Evolutionary conservation across 1,140 invertebrate genomes (phyloP), one percentile per base, ranked within the genome.

Genomic region (Vanessa atalanta): DNA sequence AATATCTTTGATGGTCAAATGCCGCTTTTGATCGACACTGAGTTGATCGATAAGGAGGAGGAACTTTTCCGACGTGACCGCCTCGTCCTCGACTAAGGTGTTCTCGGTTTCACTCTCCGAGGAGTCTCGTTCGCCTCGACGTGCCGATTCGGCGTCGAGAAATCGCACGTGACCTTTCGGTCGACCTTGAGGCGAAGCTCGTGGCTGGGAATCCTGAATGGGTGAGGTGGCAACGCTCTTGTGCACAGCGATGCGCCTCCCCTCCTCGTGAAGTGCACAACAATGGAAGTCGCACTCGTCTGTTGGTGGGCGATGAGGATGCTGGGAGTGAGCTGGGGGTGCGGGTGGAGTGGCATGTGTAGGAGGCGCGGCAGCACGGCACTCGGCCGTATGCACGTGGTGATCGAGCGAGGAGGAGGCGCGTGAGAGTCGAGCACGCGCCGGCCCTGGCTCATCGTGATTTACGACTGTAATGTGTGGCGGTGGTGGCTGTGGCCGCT

Each of bases 241-340:
- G 92, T 98, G 97, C 60, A 98, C 97, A 53, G 97, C 97, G 83
- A 98, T 98, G 83, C 97, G 95, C 47, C 97, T 95, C 1, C 97
- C 97, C 90, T 98, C 97, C 88, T 98, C 97, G 94, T 98, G 97
- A 72, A 98, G 94, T 47, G 97, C 96, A 92, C 97, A 98, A 90
- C 97, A 99, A 91, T 98, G 98, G 92, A 98, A 98, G 92, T 98
- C 98, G 93, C 98, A 98, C 86, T 98, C 97, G 87, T 95, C 94
- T 78, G 93, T 88, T 0, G 94, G 94, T 48, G 94, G 94, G 26
- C 84, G 86, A 47, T 72, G 81, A 50, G 70, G 15, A 14, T 61
- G 68, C 3, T 43, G 37, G 9, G 72, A 16, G 70, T 64, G 72
- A 9, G 77, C 37, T 37, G 75, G 67, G 47, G 76, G 93, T 31